Base-by-base conservation (phyloP, 2,888 invertebrate genomes). In the Myopa testacea region DNA sequence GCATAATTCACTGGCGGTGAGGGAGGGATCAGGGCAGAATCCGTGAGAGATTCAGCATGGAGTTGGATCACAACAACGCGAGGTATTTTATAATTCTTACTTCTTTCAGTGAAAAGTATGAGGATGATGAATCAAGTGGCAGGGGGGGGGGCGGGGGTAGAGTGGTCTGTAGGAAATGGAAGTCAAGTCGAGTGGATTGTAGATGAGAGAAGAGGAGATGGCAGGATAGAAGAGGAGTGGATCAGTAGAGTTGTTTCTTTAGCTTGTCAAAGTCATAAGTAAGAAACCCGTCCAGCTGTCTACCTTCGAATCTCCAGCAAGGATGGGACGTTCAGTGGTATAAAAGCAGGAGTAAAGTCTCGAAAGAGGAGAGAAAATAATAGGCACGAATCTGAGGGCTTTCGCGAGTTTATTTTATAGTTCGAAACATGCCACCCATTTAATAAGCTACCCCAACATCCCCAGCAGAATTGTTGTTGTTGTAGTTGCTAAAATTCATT, bases 391-490 rank as follows among this genome's bases (percentile, higher is more conserved):
- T 10, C 55, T 55, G 16, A 4, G 4, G 14, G 14, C 55, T 55
- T 12, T 55, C 14, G 55, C 16, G 55, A 4, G 10, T 4, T 0
- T 55, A 16, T 83, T 84, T 85, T 83, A 84, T 86, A 85, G 85
- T 84, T 84, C 82, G 86, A 87, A 34, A 34, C 88, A 87, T 85
- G 86, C 86, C 87, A 87, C 86, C 87, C 87, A 88, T 87, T 88
- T 88, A 86, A 88, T 87, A 88, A 88, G 86, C 87, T 86, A 85
- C 87, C 88, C 88, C 85, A 62, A 26, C 58, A 58, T n/a, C n/a
- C 4, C 16, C 58, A n/a, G 5, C 12, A 1, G 10, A 8, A 4
- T 19, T 10, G 26, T 62, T 62, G 19, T 38, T 60, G 8, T 69
- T 50, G 58, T 58, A 6, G 6, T 58, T n/a, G 58, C n/a, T 78